These are phyloP conservation scores for Orussus abietinus DNA, from an alignment of 1,140 invertebrate genomes.

Conservation along the genomic window DNA sequence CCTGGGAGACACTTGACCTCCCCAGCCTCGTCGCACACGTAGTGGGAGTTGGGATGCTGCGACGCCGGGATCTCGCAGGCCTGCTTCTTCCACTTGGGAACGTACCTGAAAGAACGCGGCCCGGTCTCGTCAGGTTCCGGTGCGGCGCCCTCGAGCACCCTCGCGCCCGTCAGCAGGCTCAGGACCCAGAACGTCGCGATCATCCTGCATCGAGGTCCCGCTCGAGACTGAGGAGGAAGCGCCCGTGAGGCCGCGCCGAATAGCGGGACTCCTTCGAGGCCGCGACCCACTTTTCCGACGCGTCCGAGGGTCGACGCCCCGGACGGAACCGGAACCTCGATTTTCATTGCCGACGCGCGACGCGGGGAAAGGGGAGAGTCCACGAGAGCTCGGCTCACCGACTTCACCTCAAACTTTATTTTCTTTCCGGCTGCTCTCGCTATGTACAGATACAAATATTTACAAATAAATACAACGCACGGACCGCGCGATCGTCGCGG, in stretches of 20 bases:
- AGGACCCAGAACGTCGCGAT: constrained; percentile 33
- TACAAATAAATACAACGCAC: constrained; percentile 52
- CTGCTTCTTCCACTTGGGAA: constrained; percentile 81
- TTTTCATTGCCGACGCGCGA: too few relatives aligned
- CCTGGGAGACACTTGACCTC: constrained; percentile 86
- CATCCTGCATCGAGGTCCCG: constrained; percentile 47
- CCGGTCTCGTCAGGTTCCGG: constrained; percentile 38
- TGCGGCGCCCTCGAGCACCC: constrained; percentile 30
- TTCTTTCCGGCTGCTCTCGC: background rate
- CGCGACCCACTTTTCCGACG: constrained; percentile 45
- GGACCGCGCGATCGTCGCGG: constrained; percentile 3
- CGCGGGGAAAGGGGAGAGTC: too few relatives aligned
- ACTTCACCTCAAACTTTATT: too few relatives aligned
- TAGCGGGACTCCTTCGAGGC: constrained; percentile 52
- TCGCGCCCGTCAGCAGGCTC: constrained; percentile 28
- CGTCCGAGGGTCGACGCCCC: background rate
- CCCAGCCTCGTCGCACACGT: constrained; percentile 85
- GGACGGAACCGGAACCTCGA: too few relatives aligned
- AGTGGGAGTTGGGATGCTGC: constrained; percentile 88
- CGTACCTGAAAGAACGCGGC: constrained; percentile 50
- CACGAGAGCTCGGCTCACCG: too few relatives aligned
- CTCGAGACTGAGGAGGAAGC: constrained; percentile 45
- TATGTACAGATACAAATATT: constrained; percentile 29
- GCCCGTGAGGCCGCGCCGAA: constrained; percentile 35
- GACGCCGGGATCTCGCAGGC: constrained; percentile 78